Evolutionary conservation across 2,797 vertebrate genomes (phyloP).

Genomic region (Scolopax rusticola): DNA sequence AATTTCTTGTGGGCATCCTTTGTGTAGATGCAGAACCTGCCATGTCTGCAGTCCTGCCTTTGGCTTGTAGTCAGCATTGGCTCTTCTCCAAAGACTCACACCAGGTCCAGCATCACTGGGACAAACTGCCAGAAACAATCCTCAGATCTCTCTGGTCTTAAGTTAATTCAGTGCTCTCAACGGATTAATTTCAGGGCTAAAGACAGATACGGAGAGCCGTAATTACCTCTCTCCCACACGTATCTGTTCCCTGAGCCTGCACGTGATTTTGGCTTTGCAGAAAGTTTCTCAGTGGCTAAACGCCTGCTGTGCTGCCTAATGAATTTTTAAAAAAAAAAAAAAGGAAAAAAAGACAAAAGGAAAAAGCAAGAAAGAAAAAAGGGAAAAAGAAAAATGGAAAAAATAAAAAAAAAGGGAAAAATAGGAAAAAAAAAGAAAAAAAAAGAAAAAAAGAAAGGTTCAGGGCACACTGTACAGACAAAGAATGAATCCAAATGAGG

Average conservation of each 20-base stretch:
- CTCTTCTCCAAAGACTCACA: neutral
- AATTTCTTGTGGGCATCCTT: neutral
- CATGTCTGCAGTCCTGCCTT: neutral
- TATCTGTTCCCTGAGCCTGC: neutral
- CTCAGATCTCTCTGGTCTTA: constrained; percentile 32
- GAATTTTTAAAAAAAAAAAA: neutral
- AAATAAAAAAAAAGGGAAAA: accelerated
- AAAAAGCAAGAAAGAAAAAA: accelerated
- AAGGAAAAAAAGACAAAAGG: accelerated
- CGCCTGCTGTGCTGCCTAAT: neutral
- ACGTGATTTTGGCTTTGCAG: neutral
- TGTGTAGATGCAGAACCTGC: neutral
- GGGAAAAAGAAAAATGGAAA: accelerated
- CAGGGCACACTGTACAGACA: neutral
- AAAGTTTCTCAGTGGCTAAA: neutral
- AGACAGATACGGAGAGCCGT: constrained; percentile 8
- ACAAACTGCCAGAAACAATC: constrained; percentile 31
- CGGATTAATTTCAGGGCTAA: constrained; percentile 56
- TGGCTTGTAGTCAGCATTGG: neutral
- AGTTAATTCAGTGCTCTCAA: constrained; percentile 41
- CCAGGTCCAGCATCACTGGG: neutral
- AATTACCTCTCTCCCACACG: constrained; percentile 57
- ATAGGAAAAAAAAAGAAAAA: neutral
- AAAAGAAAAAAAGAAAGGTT: accelerated
- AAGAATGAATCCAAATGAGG: neutral